Base-by-base conservation (phyloP, 1,140 invertebrate genomes). In the Diabrotica virgifera region DNA sequence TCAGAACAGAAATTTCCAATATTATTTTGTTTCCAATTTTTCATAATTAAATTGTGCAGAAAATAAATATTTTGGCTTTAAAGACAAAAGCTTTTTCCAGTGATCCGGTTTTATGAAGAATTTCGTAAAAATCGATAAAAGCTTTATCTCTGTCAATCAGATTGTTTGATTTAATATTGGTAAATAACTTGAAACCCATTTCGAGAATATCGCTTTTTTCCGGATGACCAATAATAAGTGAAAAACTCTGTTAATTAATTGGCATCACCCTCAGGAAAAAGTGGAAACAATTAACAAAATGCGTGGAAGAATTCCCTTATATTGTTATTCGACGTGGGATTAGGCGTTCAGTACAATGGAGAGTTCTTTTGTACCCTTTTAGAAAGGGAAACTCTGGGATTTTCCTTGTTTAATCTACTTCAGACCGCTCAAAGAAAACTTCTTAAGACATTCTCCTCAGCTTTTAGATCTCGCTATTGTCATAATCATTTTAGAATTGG, bases 231-330 rank as follows among this genome's bases (percentile, higher is more conserved):
- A 46, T 46, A 46, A 46, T 46, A 10, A 10, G 40, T 46, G 40
- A 46, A 6, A 46, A 46, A 8, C n/a, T n/a, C n/a, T 0, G 8
- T 46, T 46, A 46, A 46, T 46, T 46, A 46, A 46, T 46, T 46
- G 40, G 40, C 40, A 46, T 46, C n/a, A 5, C 40, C 40, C 0
- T 46, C 4, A 46, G 40, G 40, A 46, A 46, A 46, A 6, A 46
- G 40, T 46, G n/a, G 40, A 46, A 46, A 46, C 40, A 46, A 46
- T 46, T 46, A 46, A 46, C 40, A 46, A 46, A 46, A 46, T 46
- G 40, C 40, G 40, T 46, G 40, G 40, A 46, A 46, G n/a, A 46
- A 46, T 46, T 46, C 5, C 40, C n/a, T 46, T 46, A 46, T 46
- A 46, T 46, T 46, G 40, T 46, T 46, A 46, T 24, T 46, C 40